Conservation (phyloP, 2,888 invertebrate species). For the Athetis lepigone region DNA sequence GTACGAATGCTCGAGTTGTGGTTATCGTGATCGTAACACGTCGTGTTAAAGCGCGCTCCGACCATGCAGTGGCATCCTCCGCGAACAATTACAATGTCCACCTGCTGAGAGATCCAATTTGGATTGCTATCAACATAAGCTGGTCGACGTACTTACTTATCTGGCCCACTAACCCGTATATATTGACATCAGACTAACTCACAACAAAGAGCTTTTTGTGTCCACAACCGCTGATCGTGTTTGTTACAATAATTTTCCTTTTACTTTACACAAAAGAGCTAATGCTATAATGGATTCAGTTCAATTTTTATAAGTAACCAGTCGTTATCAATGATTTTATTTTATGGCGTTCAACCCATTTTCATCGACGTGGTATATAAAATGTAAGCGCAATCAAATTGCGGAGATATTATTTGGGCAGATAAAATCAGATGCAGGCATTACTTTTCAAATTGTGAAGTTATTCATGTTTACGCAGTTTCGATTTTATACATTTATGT, state of each 20-base stretch:
- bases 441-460: conserved; percentile 32
- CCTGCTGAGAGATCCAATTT: conserved; percentile 85
- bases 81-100: conserved; percentile 75
- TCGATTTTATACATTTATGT: conserved; percentile 13
- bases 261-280: conserved; percentile 65
- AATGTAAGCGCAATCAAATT: conserved; percentile 44
- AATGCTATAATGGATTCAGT: conserved; percentile 62
- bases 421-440: conserved; percentile 44
- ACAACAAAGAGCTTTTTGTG: conserved; percentile 79
- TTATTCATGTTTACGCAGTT: conserved; percentile 10
- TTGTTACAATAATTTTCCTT: conserved; percentile 62
- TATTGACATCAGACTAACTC: conserved; percentile 74
- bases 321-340: conserved; percentile 56
- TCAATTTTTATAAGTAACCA: conserved; percentile 66
- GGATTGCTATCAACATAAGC: conserved; percentile 80
- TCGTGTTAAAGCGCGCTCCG: conserved; percentile 29
- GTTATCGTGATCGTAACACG: conserved; percentile 24
- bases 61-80: conserved; percentile 42
- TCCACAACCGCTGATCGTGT: conserved; percentile 64
- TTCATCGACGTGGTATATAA: conserved; percentile 54
- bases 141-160: conserved; percentile 74
- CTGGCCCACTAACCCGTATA: conserved; percentile 82
- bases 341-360: conserved; percentile 44
- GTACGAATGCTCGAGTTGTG: conserved; percentile 12
- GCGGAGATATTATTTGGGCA: conserved; percentile 24